Evolutionary conservation across 2,113 vertebrate species (phyloP), one percentile per base, ranked within the genome.

Genomic region (Perccottus glenii): DNA sequence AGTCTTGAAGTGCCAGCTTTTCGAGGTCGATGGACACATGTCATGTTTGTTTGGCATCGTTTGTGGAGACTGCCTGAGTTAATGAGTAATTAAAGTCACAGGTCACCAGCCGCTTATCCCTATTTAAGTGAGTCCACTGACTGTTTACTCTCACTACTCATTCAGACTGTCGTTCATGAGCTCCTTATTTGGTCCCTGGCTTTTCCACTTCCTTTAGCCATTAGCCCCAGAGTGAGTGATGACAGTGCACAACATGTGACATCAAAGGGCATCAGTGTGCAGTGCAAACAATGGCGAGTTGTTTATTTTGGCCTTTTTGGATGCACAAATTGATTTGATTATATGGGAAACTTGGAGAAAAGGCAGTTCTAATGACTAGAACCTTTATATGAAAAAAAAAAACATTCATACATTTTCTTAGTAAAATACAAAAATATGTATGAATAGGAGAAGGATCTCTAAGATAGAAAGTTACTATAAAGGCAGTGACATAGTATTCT

Each of bases 21-120:
- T 62, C 40, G 2, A 36, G 61, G 47, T 46, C 44, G 12, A 14
- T 11, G 12, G 11, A 46, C 45, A 12, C 7, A 15, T 52, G 55
- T 49, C 35, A n/a, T 82, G 82, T 85, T 80, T 82, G 68, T 57
- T 42, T 60, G 43, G 45, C 35, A 55, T 59, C 65, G 63, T 58
- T 74, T 73, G 72, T 73, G 70, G 69, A 78, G 58, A 75, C 64
- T 53, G 48, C 74, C 57, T 46, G 47, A 36, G 84, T 88, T 85
- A 87, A 89, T 88, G 47, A 85, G 79, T 88, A 73, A 84, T 78
- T 57, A 67, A 64, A 7, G 15, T 35, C 57, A 47, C 43, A 57
- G 73, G 74, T 81, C 79, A 78, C 67, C 66, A 78, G 68, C 69
- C 78, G 57, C 74, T 77, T 73, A 74, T 52, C 51, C 61, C 9